Conservation (phyloP, 2,888 invertebrate species). For the Drepanosiphum platanoidis region DNA sequence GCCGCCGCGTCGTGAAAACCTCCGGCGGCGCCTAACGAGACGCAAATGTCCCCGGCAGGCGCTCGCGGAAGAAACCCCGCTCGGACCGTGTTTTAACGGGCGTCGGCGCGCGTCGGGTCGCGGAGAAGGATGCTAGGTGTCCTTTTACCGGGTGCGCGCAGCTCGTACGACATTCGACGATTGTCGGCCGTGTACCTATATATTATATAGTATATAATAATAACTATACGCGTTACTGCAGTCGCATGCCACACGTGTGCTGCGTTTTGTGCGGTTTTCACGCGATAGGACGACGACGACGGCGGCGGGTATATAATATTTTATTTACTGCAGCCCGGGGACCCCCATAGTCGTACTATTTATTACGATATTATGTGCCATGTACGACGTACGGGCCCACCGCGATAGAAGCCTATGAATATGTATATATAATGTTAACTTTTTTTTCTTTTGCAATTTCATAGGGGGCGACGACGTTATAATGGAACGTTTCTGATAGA, state of each 20-base stretch:
- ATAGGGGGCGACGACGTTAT: too few species aligned
- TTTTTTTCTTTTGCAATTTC: too few species aligned
- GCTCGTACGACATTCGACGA: not conserved
- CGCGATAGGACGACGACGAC: not conserved
- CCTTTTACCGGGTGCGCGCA: conserved; percentile 43
- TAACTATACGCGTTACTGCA: not conserved
- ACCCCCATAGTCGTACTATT: not conserved
- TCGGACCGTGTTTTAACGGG: conserved; percentile 35
- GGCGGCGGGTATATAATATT: not conserved
- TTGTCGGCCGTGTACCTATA: not conserved
- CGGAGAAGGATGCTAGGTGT: conserved; percentile 36
- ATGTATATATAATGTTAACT: too few species aligned
- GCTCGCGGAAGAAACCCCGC: not conserved
- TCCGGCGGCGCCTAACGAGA: conserved; percentile 57
- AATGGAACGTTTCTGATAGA: too few species aligned
- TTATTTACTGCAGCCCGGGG: not conserved
- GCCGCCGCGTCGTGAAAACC: not conserved
- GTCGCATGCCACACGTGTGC: not conserved
- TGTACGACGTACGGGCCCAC: too few species aligned
- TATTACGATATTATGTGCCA: too few species aligned
- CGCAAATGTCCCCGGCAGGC: conserved; percentile 39
- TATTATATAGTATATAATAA: too few species aligned
- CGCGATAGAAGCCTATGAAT: too few species aligned
- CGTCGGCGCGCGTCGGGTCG: not conserved
- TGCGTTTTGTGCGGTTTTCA: not conserved